A percentile compares a stretch with the other conserved stretches of the same genome.
Conservation (phyloP, 2,113 vertebrate species). For the Cichladusa arquata region DNA sequence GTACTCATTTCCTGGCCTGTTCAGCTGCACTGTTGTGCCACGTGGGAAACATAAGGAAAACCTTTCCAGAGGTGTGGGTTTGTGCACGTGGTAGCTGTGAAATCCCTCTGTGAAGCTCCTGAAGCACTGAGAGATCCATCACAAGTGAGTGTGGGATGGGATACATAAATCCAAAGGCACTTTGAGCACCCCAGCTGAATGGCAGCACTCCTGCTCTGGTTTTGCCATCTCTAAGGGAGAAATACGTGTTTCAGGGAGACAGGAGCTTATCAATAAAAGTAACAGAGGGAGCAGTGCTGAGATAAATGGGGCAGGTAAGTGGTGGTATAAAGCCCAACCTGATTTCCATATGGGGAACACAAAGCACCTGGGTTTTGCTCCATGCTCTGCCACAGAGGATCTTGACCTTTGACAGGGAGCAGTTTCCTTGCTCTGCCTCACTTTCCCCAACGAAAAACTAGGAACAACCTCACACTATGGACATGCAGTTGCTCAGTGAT, state of each 20-base stretch:
- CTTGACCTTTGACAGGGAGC: not conserved
- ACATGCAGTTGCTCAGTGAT: not conserved
- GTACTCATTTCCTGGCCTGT: not conserved
- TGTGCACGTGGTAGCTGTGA: accelerated
- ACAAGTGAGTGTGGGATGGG: not conserved
- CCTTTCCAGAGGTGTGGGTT: not conserved
- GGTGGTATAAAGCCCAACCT: not conserved
- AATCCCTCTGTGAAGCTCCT: not conserved
- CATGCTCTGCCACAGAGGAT: not conserved
- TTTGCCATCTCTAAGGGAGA: not conserved
- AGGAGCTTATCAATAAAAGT: not conserved
- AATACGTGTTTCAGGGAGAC: not conserved
- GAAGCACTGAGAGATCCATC: not conserved
- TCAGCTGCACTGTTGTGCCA: accelerated
- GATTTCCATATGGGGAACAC: accelerated
- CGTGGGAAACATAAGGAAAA: not conserved
- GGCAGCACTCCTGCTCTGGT: not conserved
- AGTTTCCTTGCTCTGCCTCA: not conserved
- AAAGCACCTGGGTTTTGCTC: not conserved
- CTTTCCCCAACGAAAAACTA: not conserved
- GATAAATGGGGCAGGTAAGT: not conserved
- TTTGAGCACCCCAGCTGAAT: not conserved
- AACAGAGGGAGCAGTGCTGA: not conserved
- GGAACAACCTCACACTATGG: not conserved
- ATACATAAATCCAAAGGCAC: not conserved